phyloP scores from a whole-genome alignment of 2,888 invertebrate species.

The Dexiosoma caninum region DNA sequence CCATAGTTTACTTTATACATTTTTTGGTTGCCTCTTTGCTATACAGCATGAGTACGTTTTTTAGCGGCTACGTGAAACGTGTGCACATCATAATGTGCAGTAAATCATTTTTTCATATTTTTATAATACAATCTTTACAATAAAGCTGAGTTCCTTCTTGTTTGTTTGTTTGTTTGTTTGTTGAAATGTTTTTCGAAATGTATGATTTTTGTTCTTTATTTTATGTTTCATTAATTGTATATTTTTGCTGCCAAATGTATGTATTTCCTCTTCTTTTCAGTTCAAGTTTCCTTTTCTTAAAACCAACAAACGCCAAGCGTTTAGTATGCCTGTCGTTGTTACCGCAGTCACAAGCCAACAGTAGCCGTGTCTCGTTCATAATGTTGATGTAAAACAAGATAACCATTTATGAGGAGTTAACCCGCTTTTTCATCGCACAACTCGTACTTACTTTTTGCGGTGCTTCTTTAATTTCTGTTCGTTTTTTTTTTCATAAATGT shows the following conservation, averaged over 20 bases:
- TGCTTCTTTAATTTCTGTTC: neutral
- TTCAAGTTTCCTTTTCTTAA: neutral
- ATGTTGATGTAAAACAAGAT: conserved; percentile 64
- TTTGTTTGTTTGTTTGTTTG: conserved; percentile 11
- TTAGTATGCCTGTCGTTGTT: conserved; percentile 40
- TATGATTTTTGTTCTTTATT: conserved; percentile 18
- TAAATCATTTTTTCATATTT: conserved; percentile 65
- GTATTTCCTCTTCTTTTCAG: neutral
- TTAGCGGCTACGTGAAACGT: conserved; percentile 49
- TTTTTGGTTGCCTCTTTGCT: neutral
- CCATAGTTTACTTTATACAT: conserved; percentile 38
- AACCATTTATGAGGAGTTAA: conserved; percentile 64
- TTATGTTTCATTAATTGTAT: neutral
- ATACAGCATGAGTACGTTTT: neutral
- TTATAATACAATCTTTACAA: conserved; percentile 51
- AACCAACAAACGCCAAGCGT: conserved; percentile 25
- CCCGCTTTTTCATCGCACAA: conserved; percentile 60
- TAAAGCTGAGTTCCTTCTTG: conserved; percentile 1
- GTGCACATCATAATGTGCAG: conserved; percentile 61
- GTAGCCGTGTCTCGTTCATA: conserved; percentile 61
- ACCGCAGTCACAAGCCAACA: conserved; percentile 46
- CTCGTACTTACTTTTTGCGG: neutral
- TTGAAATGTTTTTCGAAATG: conserved; percentile 30
- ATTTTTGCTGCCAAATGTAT: conserved; percentile 25
- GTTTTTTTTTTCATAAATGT: conserved; percentile 37